phyloP scores from a whole-genome alignment of 2,113 vertebrate genomes.

The Crypturellus undulatus region DNA sequence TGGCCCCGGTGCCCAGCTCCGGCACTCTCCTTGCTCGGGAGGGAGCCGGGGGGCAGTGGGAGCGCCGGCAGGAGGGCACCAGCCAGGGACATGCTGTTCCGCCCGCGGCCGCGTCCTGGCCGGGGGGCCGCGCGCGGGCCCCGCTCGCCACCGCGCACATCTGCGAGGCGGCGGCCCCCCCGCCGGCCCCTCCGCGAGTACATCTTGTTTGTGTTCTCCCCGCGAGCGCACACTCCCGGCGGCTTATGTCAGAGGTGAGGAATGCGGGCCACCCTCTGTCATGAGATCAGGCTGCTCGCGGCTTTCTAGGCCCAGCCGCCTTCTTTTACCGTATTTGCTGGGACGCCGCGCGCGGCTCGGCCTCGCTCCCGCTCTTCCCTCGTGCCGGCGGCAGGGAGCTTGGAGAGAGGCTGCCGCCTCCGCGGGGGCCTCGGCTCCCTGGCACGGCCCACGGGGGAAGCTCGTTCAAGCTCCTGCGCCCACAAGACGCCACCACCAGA shows the following conservation, averaged over 20 bases:
- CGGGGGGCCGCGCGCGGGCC: background rate
- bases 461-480: background rate
- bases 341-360: slow-evolving; percentile 11
- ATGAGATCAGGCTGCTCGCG: slow-evolving; percentile 46
- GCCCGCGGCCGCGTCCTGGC: fast-evolving
- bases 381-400: background rate
- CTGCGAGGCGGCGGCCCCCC: slow-evolving; percentile 39
- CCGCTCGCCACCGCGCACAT: background rate
- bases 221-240: slow-evolving; percentile 64
- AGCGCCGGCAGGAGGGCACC: background rate
- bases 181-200: slow-evolving; percentile 43
- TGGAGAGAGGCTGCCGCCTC: background rate
- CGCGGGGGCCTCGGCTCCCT: background rate
- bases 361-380: slow-evolving; percentile 30
- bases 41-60: background rate
- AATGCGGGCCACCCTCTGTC: slow-evolving; percentile 76
- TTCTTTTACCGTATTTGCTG: slow-evolving; percentile 35
- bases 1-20: background rate
- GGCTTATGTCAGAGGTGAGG: slow-evolving; percentile 77
- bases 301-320: too few relatives aligned
- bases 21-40: too few relatives aligned
- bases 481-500: fast-evolving
- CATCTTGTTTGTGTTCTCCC: slow-evolving; percentile 75
- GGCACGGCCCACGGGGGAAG: fast-evolving
- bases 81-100: background rate